phyloP scores from a whole-genome alignment of 2,888 invertebrate genomes.

The Troides oblongomaculatus region DNA sequence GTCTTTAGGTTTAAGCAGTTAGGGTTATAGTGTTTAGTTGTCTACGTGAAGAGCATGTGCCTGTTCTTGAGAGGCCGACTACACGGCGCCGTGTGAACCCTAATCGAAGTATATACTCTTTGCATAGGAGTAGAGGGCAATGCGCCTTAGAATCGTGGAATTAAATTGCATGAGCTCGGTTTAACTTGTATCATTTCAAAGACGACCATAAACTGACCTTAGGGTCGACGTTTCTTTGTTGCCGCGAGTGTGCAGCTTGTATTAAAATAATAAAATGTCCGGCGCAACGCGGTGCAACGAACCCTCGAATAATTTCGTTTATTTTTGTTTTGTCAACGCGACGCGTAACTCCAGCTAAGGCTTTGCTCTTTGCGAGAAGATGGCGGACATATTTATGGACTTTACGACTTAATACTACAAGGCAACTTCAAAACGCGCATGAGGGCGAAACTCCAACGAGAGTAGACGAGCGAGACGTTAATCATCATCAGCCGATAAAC shows the following conservation, averaged over 20 bases:
- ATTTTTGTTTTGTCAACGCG: conserved; percentile 24
- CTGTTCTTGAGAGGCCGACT: no score
- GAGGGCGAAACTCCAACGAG: conserved; percentile 9
- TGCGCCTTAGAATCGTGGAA: conserved; percentile 9
- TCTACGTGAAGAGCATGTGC: no score
- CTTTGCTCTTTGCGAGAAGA: conserved; percentile 6
- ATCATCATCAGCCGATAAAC: no score
- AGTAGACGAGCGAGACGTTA: not conserved
- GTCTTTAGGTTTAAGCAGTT: no score
- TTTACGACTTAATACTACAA: conserved; percentile 30
- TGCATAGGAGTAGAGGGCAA: conserved; percentile 8
- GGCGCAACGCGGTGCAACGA: conserved; percentile 12
- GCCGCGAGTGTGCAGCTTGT: not conserved
- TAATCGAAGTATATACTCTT: no score
- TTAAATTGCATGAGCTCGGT: conserved; percentile 19
- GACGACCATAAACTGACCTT: conserved; percentile 18
- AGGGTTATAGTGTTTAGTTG: no score
- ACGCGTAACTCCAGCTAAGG: conserved; percentile 23
- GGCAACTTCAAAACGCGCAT: conserved; percentile 5
- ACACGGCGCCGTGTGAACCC: no score
- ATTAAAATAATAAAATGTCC: conserved; percentile 6
- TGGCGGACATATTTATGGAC: conserved; percentile 10
- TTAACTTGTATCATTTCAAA: conserved; percentile 12
- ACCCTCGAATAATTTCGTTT: conserved; percentile 13
- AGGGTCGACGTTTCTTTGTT: conserved; percentile 21